A percentile compares a stretch with the other conserved stretches of the same genome.
phyloP scores from a whole-genome alignment of 2,888 invertebrate species.

The Ectropis crepuscularia region DNA sequence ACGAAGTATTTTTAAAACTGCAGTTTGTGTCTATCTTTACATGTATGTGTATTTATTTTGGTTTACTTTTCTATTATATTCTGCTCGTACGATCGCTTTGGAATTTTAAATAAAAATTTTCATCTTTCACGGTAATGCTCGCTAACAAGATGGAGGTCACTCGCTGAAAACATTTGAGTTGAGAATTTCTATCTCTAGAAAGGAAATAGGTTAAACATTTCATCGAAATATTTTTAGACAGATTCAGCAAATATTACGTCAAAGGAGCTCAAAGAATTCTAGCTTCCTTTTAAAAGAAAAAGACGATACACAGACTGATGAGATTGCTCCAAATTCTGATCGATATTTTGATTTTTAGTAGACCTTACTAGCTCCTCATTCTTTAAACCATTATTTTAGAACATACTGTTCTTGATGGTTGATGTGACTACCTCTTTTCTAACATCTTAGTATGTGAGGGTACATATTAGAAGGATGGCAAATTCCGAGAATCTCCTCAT shows the following conservation, averaged over 20 bases:
- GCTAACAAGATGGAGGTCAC: slow-evolving; percentile 19
- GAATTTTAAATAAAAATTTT: slow-evolving; percentile 15
- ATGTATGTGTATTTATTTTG: background rate
- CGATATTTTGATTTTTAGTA: too few relatives aligned
- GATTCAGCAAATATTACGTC: slow-evolving; percentile 3
- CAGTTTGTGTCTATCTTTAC: background rate
- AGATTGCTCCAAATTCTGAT: background rate
- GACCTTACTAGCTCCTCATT: too few relatives aligned
- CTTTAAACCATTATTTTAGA: too few relatives aligned
- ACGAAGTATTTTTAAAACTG: too few relatives aligned
- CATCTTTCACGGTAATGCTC: slow-evolving; percentile 4
- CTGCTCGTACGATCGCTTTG: background rate
- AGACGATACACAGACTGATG: background rate
- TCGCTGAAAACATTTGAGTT: slow-evolving; percentile 17
- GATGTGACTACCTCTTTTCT: too few relatives aligned
- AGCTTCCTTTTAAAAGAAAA: background rate
- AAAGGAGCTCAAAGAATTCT: background rate
- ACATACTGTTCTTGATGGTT: too few relatives aligned
- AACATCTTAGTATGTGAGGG: too few relatives aligned
- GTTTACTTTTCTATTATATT: background rate
- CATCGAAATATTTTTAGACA: slow-evolving; percentile 9
- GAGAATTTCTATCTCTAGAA: slow-evolving; percentile 2
- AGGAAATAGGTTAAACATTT: slow-evolving; percentile 16
- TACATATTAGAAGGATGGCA: too few relatives aligned
- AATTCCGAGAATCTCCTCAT: too few relatives aligned